phyloP scores from a whole-genome alignment of 2,113 vertebrate genomes.

The Hippocampus zosterae region DNA sequence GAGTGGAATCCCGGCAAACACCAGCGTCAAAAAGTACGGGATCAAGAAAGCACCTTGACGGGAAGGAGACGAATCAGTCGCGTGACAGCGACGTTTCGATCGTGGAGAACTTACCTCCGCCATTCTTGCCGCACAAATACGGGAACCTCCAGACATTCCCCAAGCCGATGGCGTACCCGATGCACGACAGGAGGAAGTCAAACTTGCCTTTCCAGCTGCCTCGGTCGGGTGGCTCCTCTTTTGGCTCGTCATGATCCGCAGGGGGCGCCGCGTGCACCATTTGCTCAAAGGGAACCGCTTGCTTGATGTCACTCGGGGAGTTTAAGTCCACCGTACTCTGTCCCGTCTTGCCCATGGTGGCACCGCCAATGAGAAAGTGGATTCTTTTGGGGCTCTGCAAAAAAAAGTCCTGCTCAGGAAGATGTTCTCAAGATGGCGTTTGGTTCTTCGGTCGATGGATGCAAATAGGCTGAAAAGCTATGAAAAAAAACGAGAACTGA shows the following conservation, averaged over 20 bases:
- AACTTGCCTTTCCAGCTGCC: conserved; percentile 89
- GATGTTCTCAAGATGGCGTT: background rate
- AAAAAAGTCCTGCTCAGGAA: background rate
- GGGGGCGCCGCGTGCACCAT: conserved; percentile 37
- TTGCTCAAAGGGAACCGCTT: conserved; percentile 73
- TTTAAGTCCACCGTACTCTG: conserved; percentile 75
- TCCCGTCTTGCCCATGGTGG: conserved; percentile 79
- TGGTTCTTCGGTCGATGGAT: background rate
- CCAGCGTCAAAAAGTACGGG: conserved; percentile 84
- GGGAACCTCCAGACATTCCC: conserved; percentile 92
- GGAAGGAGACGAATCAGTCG: background rate
- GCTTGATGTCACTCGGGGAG: conserved; percentile 75
- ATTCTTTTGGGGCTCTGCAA: background rate
- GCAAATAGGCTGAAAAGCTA: background rate
- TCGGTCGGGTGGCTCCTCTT: conserved; percentile 73
- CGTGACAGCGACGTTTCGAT: background rate
- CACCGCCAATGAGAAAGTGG: conserved; percentile 1
- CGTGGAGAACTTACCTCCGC: conserved; percentile 77
- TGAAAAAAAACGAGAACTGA: background rate
- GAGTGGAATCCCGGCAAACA: conserved; percentile 88
- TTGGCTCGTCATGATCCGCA: conserved; percentile 39
- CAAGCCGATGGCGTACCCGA: conserved; percentile 86
- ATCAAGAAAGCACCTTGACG: conserved; percentile 84
- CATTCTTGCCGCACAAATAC: conserved; percentile 89
- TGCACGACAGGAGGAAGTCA: conserved; percentile 86